phyloP scores from a whole-genome alignment of 2,888 invertebrate genomes.

The Lissonota sp. region DNA sequence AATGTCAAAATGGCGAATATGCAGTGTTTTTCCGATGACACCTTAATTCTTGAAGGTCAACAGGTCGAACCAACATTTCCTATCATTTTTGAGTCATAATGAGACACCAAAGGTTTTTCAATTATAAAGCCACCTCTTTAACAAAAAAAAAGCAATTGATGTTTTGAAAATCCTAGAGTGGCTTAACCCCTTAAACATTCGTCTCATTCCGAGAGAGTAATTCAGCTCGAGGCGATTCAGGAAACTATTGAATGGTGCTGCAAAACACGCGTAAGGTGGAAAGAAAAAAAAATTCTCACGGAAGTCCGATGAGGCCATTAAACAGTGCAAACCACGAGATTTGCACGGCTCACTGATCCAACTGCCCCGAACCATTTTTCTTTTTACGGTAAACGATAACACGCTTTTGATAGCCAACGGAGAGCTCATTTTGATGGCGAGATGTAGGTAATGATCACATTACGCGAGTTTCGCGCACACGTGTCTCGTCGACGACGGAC shows the following conservation, averaged over 20 bases:
- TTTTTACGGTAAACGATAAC: constrained; percentile 61
- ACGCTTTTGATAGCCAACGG: constrained; percentile 28
- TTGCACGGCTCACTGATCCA: constrained; percentile 9
- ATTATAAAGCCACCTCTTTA: too few relatives aligned
- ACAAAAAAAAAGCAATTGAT: neutral
- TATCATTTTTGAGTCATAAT: too few relatives aligned
- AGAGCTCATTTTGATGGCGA: constrained; percentile 41
- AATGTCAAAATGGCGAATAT: too few relatives aligned
- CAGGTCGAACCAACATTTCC: too few relatives aligned
- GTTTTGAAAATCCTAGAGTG: neutral
- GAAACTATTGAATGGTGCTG: constrained; percentile 58
- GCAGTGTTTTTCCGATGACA: too few relatives aligned
- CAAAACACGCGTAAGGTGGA: constrained; percentile 45
- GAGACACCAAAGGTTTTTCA: too few relatives aligned
- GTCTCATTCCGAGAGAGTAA: constrained; percentile 32
- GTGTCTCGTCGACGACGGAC: constrained; percentile 25
- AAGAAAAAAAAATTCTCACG: constrained; percentile 37
- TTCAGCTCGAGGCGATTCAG: constrained; percentile 43
- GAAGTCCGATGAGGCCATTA: constrained; percentile 60
- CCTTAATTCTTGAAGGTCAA: too few relatives aligned
- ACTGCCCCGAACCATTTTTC: constrained; percentile 48
- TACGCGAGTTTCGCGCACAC: constrained; percentile 5
- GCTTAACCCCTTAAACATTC: neutral
- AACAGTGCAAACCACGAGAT: constrained; percentile 8
- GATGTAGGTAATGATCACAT: constrained; percentile 27